phyloP scores from a whole-genome alignment of 2,113 vertebrate genomes.

The Dicerorhinus sumatrensis region DNA sequence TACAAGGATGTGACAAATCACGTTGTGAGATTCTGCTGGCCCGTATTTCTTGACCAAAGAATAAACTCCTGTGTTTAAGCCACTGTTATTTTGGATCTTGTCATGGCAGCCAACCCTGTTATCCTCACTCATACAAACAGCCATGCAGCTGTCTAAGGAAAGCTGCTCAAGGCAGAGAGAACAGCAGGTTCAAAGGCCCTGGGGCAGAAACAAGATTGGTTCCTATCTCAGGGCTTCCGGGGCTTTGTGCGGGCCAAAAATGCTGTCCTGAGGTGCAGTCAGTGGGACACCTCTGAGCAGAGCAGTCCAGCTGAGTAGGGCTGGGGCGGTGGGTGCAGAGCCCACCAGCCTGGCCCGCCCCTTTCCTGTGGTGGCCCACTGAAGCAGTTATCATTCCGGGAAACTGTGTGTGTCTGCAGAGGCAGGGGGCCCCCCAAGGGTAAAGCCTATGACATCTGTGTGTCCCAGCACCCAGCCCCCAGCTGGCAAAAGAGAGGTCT shows the following conservation, averaged over 20 bases:
- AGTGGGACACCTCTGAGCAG: not conserved
- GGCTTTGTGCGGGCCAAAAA: not conserved
- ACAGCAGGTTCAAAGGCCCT: not conserved
- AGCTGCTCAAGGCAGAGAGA: not conserved
- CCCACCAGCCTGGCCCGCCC: not conserved
- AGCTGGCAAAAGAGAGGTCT: not conserved
- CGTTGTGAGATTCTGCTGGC: not conserved
- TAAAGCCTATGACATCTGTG: not conserved
- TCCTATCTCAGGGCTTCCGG: not conserved
- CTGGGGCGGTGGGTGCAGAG: rapidly evolving
- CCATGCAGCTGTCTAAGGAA: not conserved
- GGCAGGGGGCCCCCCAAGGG: no score
- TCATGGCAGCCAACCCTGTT: not conserved
- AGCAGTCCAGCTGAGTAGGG: not conserved
- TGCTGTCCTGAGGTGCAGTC: rapidly evolving
- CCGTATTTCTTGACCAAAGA: not conserved
- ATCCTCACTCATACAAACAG: not conserved
- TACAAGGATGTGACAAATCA: not conserved
- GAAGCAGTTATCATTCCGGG: not conserved
- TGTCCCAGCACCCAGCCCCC: not conserved
- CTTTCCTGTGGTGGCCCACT: not conserved
- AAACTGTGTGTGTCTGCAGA: not conserved
- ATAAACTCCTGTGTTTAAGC: not conserved
- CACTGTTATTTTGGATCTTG: not conserved
- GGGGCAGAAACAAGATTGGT: not conserved